Evolutionary conservation across 2,797 vertebrate species (phyloP).

Genomic region (Eidolon dupreanum): DNA sequence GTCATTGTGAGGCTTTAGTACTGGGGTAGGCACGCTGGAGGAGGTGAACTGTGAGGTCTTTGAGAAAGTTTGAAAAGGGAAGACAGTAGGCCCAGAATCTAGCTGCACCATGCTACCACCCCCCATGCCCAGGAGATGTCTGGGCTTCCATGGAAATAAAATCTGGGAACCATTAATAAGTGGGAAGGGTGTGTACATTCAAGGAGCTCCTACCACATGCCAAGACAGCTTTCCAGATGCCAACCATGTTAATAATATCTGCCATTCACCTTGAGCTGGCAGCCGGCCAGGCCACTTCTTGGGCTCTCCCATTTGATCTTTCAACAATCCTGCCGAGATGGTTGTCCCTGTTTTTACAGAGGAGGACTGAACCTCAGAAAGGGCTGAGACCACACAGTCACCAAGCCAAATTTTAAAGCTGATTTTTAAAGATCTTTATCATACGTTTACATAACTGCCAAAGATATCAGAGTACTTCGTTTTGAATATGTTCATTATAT

Average conservation of each 20-base stretch:
- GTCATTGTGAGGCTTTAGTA: neutral
- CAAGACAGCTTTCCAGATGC: constrained; percentile 35
- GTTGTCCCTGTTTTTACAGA: constrained; percentile 45
- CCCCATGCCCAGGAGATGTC: neutral
- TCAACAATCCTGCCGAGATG: neutral
- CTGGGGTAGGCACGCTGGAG: neutral
- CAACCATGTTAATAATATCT: neutral
- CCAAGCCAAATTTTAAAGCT: constrained; percentile 27
- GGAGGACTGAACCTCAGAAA: constrained; percentile 1
- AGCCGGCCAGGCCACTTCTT: constrained; percentile 15
- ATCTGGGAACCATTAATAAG: neutral
- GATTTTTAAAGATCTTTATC: constrained; percentile 20
- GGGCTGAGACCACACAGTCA: neutral
- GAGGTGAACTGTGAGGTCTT: neutral
- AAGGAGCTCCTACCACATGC: neutral
- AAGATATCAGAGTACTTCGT: neutral
- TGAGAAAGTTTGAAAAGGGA: neutral
- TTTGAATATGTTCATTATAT: neutral
- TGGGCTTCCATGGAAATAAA: neutral
- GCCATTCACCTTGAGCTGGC: neutral
- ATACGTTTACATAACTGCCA: neutral
- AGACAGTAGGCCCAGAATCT: neutral
- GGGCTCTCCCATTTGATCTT: constrained; percentile 46
- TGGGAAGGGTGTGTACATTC: neutral
- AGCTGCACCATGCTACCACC: too few species aligned